Conservation (phyloP, 2,797 vertebrate genomes). For the Gorsachius magnificus region DNA sequence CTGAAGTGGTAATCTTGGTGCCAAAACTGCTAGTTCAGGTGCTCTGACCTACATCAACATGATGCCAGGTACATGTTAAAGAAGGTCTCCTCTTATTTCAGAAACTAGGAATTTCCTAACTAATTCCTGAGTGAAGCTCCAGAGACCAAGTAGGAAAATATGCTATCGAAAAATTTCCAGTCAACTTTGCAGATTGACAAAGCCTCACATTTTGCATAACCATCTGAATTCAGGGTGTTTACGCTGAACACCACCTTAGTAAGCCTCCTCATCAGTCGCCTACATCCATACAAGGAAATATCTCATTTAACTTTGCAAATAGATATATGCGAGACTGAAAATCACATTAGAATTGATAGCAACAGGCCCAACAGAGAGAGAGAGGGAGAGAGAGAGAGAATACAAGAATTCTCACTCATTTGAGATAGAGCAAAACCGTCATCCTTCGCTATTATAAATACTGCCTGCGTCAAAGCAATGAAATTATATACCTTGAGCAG, state of each 20-base stretch:
- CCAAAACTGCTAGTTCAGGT: background rate
- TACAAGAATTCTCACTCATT: background rate
- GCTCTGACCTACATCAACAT: background rate
- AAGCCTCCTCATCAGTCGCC: background rate
- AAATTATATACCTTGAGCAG: background rate
- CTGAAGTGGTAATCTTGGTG: background rate
- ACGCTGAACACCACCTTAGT: background rate
- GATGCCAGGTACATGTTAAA: background rate
- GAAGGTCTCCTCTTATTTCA: background rate
- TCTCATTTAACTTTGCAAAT: conserved; percentile 3
- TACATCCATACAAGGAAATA: background rate
- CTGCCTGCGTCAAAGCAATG: background rate
- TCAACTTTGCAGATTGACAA: background rate
- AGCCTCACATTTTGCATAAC: background rate
- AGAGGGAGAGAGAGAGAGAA: background rate
- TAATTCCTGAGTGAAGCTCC: background rate
- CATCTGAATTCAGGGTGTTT: background rate
- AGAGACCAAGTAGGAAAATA: background rate
- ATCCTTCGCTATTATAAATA: background rate
- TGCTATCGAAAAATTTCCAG: background rate
- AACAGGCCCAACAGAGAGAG: background rate
- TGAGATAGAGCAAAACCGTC: background rate
- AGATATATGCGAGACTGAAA: background rate
- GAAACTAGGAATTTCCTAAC: background rate
- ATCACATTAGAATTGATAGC: background rate